These are phyloP conservation scores for Pangasius macronema DNA, from an alignment of 2,797 vertebrate genomes.

Conservation along the genomic window DNA sequence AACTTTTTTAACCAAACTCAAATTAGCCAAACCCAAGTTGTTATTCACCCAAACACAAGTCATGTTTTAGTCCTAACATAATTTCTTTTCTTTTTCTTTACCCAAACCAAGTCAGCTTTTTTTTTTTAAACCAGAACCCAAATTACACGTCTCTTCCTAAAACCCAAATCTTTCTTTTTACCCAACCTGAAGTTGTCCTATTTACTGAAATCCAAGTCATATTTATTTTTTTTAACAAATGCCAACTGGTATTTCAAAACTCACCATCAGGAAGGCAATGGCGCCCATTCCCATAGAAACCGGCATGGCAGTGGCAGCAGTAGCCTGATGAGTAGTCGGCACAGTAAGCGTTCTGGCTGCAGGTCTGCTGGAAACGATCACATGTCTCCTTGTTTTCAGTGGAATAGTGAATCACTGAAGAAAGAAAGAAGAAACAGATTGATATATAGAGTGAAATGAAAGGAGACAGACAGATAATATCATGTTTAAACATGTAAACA, in stretches of 20 bases:
- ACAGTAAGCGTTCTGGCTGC: conserved; percentile 87
- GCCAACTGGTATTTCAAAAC: background rate
- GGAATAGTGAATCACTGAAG: conserved; percentile 74
- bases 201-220: background rate
- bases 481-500: background rate
- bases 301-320: conserved; percentile 88
- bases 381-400: conserved; percentile 74
- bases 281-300: conserved; percentile 87
- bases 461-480: background rate
- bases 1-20: too few relatives aligned
- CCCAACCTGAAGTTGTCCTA: background rate
- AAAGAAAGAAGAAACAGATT: background rate
- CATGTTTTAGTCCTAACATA: background rate
- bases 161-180: background rate
- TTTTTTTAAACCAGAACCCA: background rate
- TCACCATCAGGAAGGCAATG: conserved; percentile 90
- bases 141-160: background rate
- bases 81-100: background rate
- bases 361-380: conserved; percentile 76
- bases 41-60: background rate
- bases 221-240: background rate
- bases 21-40: background rate
- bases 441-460: background rate
- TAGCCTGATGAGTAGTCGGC: conserved; percentile 84
- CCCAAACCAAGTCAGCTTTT: background rate